Conservation (phyloP, 2,113 vertebrate genomes). For the Otolemur garnettii region DNA sequence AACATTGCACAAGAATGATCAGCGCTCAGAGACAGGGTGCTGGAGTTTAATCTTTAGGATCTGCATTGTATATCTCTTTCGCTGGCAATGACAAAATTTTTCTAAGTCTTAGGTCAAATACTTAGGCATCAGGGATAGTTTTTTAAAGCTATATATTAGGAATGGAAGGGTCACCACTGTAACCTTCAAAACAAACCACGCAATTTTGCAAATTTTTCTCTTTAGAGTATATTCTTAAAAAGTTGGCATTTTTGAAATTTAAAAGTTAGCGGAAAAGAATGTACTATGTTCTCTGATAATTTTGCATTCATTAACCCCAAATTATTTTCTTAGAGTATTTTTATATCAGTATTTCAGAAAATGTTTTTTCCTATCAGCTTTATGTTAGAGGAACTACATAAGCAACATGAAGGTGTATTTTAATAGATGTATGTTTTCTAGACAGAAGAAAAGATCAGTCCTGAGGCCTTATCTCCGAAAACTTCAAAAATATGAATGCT, state of each 20-base stretch:
- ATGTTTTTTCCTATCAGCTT: background rate
- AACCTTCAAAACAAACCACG: background rate
- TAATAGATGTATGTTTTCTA: background rate
- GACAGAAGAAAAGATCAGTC: background rate
- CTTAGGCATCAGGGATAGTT: background rate
- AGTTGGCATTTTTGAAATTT: background rate
- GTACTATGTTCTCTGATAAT: background rate
- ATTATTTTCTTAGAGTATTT: constrained; percentile 7
- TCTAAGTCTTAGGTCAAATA: constrained; percentile 5
- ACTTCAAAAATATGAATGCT: background rate
- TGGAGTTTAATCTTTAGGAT: background rate
- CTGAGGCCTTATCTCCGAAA: background rate
- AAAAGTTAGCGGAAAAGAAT: background rate
- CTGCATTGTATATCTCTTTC: background rate
- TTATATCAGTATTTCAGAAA: constrained; percentile 47
- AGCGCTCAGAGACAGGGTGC: background rate
- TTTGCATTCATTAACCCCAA: background rate
- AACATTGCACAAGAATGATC: background rate
- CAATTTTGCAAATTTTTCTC: constrained; percentile 27
- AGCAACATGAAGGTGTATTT: background rate
- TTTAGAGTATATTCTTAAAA: background rate
- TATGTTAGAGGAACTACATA: background rate
- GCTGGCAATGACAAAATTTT: background rate
- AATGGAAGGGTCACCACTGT: background rate
- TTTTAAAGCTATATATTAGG: background rate